Evolutionary conservation across 2,888 invertebrate genomes (phyloP).

Genomic region (Branchellion lobata): DNA sequence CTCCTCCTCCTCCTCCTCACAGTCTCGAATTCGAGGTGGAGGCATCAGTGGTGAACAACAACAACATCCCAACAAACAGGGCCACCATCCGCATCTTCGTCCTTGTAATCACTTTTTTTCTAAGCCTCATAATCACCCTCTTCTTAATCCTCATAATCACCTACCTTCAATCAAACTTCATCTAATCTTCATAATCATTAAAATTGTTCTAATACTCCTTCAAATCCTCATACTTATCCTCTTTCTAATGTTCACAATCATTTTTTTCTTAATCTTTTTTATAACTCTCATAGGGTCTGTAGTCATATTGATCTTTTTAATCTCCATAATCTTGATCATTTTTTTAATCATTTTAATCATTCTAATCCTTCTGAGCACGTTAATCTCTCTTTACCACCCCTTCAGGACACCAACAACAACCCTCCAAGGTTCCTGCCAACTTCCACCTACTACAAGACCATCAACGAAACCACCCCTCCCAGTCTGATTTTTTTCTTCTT

Average conservation of each 20-base stretch:
- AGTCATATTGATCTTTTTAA: no score
- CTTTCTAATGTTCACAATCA: background rate
- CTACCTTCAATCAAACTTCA: background rate
- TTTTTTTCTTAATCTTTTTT: no score
- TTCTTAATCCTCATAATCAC: background rate
- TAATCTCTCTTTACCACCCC: background rate
- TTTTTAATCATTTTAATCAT: background rate
- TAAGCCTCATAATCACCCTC: background rate
- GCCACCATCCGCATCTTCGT: conserved; percentile 20
- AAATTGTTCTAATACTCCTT: no score
- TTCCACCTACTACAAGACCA: background rate
- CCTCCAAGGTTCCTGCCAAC: conserved; percentile 23
- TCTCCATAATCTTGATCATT: no score
- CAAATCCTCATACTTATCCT: background rate
- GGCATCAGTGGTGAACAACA: conserved; percentile 19
- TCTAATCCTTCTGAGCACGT: background rate
- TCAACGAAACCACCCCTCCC: conserved; percentile 42
- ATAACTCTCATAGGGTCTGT: background rate
- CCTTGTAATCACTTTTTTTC: background rate
- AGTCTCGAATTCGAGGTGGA: conserved; percentile 23
- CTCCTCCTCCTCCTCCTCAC: no score
- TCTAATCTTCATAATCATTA: background rate
- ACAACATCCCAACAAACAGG: background rate
- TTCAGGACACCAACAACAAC: conserved; percentile 42
- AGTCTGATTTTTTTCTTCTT: background rate